Conservation (phyloP, 1,140 invertebrate genomes). For the Lepidurus couesii region DNA sequence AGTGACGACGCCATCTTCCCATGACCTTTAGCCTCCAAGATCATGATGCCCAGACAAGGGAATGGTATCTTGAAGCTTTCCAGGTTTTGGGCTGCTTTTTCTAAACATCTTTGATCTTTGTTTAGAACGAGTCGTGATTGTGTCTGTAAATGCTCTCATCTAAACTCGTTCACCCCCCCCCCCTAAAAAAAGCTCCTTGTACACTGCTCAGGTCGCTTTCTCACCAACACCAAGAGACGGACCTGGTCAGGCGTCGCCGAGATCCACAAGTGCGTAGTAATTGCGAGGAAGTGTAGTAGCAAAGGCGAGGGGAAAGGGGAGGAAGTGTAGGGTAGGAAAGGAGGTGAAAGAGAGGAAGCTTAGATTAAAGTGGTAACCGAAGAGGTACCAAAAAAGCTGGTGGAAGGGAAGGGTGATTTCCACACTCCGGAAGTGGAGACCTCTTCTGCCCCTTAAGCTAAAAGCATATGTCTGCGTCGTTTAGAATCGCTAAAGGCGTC, state of each 20-base stretch:
- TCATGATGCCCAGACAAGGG: background rate
- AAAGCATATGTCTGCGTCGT: constrained; percentile 14
- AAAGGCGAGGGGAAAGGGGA: background rate
- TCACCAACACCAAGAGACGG: background rate
- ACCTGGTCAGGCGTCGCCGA: background rate
- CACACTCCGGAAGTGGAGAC: constrained; percentile 13
- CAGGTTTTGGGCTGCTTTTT: background rate
- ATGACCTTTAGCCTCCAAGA: constrained; percentile 8
- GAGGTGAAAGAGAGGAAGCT: constrained; percentile 13
- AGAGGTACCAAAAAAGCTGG: background rate
- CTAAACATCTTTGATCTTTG: background rate
- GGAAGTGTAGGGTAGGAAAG: background rate
- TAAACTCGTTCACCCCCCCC: background rate
- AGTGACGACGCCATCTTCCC: constrained; percentile 6
- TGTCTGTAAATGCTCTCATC: background rate
- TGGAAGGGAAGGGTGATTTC: background rate
- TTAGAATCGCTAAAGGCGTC: background rate
- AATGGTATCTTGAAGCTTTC: background rate
- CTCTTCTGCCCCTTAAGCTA: constrained; percentile 1
- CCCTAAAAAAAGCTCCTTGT: background rate
- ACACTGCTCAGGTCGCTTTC: background rate
- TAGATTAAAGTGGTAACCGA: constrained; percentile 9
- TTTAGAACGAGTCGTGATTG: constrained; percentile 3
- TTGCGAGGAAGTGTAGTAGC: background rate
- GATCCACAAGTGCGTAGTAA: constrained; percentile 14